Conservation (phyloP, 2,797 vertebrate genomes). For the Micrastur ruficollis region DNA sequence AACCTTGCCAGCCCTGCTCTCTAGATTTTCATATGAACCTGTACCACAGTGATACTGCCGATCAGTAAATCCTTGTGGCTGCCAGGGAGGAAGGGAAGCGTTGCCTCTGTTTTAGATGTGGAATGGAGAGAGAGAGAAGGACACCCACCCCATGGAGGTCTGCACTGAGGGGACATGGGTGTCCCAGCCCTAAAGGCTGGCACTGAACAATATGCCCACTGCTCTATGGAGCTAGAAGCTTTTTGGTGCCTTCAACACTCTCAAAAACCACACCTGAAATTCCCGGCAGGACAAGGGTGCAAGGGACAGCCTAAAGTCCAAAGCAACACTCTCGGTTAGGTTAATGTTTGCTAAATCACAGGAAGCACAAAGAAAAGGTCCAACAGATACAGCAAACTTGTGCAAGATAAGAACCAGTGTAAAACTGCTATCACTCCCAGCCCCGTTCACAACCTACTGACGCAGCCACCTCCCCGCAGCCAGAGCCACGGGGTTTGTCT, state of each 20-base stretch:
- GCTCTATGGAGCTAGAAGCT: fast-evolving
- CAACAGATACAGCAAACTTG: background rate
- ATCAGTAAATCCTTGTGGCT: background rate
- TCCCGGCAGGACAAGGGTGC: background rate
- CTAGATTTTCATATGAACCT: fast-evolving
- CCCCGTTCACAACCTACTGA: background rate
- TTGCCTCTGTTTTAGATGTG: fast-evolving
- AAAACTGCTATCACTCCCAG: background rate
- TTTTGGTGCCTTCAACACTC: background rate
- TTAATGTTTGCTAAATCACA: conserved; percentile 35
- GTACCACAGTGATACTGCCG: fast-evolving
- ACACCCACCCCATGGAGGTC: fast-evolving
- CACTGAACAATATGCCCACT: fast-evolving
- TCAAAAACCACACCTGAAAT: background rate
- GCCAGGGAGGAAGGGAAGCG: fast-evolving
- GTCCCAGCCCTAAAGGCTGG: background rate
- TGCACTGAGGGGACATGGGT: background rate
- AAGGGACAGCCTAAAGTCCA: conserved; percentile 36
- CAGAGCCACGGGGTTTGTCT: background rate
- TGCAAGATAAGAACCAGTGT: background rate
- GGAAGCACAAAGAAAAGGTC: background rate
- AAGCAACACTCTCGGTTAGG: fast-evolving
- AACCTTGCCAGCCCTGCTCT: background rate
- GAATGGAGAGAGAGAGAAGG: background rate
- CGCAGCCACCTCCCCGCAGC: fast-evolving